Conservation (phyloP, 2,113 vertebrate species). For the Megaleporinus macrocephalus region DNA sequence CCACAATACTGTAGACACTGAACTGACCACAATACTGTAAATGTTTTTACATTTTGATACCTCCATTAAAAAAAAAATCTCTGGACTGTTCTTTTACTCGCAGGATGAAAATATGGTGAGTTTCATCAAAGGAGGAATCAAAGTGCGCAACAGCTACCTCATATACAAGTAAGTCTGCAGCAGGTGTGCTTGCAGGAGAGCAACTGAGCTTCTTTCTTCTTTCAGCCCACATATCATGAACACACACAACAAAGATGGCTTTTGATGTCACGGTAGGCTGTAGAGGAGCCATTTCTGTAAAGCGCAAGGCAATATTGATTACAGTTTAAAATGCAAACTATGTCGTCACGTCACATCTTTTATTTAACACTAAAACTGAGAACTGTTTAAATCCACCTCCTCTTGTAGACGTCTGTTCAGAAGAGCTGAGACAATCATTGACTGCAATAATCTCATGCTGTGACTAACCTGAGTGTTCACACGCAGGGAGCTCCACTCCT, state of each 20-base stretch:
- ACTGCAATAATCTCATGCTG: background rate
- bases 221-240: too few relatives aligned
- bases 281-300: background rate
- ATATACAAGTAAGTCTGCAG: constrained; percentile 83
- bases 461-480: background rate
- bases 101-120: constrained; percentile 88
- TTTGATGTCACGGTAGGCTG: too few relatives aligned
- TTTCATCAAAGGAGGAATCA: constrained; percentile 86
- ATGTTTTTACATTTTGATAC: background rate
- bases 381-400: background rate
- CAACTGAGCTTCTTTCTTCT: too few relatives aligned
- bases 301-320: background rate
- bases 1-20: too few relatives aligned
- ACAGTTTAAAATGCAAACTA: background rate
- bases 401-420: background rate
- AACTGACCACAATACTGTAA: too few relatives aligned
- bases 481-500: constrained; percentile 77
- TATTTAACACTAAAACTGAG: background rate
- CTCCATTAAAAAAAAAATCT: too few relatives aligned
- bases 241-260: too few relatives aligned
- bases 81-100: constrained; percentile 1
- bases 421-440: background rate
- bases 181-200: too few relatives aligned
- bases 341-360: background rate
- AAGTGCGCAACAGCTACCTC: constrained; percentile 84